Base-by-base conservation (phyloP, 2,797 vertebrate genomes). In the Linurgus olivaceus region DNA sequence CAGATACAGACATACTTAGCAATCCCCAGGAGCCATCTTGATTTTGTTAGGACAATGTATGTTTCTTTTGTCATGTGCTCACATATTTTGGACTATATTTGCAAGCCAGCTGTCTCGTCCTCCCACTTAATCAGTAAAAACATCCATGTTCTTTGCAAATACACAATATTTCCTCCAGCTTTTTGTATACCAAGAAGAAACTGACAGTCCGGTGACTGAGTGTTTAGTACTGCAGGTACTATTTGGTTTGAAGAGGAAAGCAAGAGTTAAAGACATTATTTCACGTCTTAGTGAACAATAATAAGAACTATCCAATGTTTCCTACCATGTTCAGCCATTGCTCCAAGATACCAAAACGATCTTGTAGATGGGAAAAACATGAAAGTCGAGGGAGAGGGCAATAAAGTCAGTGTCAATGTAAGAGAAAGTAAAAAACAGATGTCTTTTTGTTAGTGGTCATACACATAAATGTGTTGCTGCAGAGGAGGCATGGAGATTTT, bases 111-210 rank as follows among this genome's bases (percentile, higher is more conserved):
- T 70, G 25, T 65, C 26, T 33, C 3, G 4, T n/a, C 37, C 33
- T 88, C 48, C 48, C 55, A 63, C 42, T 77, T 66, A 51, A 74
- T 66, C 77, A 80, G 54, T 75, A 65, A 93, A 96, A 95, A 84
- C 17, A 86, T 77, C 44, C 68, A 51, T 59, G 45, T 33, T 91
- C 17, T 81, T 79, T 10, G 5, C 33, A 58, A 88, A 75, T 72
- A 19, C 54, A 55, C 6, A 80, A 20, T 93, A 91, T 95, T 94
- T 91, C 71, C 33, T 90, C 54, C 84, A 65, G 20, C 8, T 92
- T 37, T 77, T 47, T 91, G 52, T 92, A 85, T 88, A 81, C 33
- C 17, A 75, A 62, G 75, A 65, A 82, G 61, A n/a, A 90, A n/a
- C 37, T 78, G 78, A 68, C 50, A 45, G 38, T 89, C 50, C 50